phyloP scores from a whole-genome alignment of 2,113 vertebrate genomes.

The Boulengeromyrus knoepffleri region DNA sequence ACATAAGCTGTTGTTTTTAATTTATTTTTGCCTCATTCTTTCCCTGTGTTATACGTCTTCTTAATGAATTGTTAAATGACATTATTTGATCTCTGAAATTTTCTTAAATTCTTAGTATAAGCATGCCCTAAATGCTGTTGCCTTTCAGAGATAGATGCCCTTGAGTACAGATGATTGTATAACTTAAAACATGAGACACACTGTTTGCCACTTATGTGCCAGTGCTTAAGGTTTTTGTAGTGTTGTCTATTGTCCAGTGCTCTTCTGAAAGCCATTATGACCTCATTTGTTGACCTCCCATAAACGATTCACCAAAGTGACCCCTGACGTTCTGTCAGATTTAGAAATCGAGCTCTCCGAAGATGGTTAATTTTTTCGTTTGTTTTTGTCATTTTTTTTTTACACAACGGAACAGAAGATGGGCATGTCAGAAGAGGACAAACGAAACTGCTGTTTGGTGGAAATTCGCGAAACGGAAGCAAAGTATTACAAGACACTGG shows the following conservation, averaged over 20 bases:
- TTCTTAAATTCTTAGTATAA: not conserved
- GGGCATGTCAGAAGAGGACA: conserved; percentile 97
- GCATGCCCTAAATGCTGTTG: not conserved
- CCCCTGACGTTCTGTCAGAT: not conserved
- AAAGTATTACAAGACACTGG: conserved; percentile 93
- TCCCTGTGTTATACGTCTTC: not conserved
- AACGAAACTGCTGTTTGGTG: conserved; percentile 87
- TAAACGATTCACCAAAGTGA: not conserved
- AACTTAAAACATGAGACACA: not conserved
- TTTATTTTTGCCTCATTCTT: not conserved
- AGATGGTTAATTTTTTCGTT: not conserved
- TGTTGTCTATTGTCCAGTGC: not conserved
- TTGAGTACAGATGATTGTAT: not conserved
- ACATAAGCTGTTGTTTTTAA: not conserved
- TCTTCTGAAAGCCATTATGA: not conserved
- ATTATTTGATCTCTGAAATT: not conserved
- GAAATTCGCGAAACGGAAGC: conserved; percentile 96
- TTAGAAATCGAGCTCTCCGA: not conserved
- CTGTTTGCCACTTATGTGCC: not conserved
- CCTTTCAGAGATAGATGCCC: not conserved
- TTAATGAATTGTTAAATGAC: not conserved
- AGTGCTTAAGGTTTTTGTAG: not conserved
- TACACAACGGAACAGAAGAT: conserved; percentile 69
- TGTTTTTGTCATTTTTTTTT: not conserved
- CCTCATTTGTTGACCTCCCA: not conserved